Evolutionary conservation across 2,888 invertebrate species (phyloP).

Genomic region (Leptothorax acervorum): DNA sequence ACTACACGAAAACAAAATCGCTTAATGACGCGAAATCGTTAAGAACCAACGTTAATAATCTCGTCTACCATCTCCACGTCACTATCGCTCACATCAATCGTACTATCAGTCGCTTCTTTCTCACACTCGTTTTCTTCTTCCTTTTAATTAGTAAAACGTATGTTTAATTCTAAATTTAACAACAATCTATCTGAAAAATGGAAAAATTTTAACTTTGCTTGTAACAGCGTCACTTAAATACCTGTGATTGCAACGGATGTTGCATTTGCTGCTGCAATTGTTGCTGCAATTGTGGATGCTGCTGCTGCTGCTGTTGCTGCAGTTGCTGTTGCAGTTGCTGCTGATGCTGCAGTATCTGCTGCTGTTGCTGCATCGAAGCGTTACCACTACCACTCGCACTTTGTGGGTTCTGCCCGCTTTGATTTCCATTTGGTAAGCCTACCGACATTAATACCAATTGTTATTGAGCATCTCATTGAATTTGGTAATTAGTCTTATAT

Average conservation of each 20-base stretch:
- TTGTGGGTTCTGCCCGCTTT: constrained; percentile 80
- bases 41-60: too few species aligned
- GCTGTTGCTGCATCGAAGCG: constrained; percentile 81
- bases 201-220: constrained; percentile 60
- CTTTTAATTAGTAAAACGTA: constrained; percentile 35
- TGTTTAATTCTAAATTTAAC: constrained; percentile 34
- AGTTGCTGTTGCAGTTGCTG: constrained; percentile 85
- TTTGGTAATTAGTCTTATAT: constrained; percentile 30
- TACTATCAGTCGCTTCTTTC: not conserved
- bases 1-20: not conserved
- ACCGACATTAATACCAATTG: constrained; percentile 14
- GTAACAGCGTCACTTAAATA: constrained; percentile 82
- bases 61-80: not conserved
- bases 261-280: constrained; percentile 86
- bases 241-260: constrained; percentile 87
- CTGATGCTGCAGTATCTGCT: constrained; percentile 79
- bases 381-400: constrained; percentile 77
- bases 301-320: constrained; percentile 83
- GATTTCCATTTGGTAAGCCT: constrained; percentile 82
- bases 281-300: constrained; percentile 86
- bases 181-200: constrained; percentile 54
- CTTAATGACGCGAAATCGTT: not conserved
- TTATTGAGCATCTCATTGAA: constrained; percentile 11
- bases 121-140: not conserved
- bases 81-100: not conserved